These are phyloP conservation scores for Lypha dubia DNA, from an alignment of 2,888 invertebrate species.

Conservation along the genomic window DNA sequence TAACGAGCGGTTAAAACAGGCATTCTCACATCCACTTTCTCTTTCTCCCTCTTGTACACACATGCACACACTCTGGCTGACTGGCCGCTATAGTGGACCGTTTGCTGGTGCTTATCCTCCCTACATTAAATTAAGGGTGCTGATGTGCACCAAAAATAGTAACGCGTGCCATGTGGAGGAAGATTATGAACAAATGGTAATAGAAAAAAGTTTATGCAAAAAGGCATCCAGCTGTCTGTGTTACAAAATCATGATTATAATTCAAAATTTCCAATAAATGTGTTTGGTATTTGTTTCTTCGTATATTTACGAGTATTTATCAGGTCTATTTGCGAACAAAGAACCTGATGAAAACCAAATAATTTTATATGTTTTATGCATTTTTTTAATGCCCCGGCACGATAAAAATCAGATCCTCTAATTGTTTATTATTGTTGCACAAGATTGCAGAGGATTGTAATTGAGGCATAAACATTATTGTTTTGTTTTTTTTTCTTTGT, in stretches of 20 bases:
- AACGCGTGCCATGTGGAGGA: slow-evolving; percentile 64
- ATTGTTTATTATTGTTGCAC: slow-evolving; percentile 41
- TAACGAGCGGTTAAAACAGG: slow-evolving; percentile 12
- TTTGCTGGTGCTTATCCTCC: slow-evolving; percentile 50
- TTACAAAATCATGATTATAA: slow-evolving; percentile 6
- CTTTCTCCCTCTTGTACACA: not conserved
- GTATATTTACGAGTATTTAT: slow-evolving; percentile 14
- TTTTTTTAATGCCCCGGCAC: slow-evolving; percentile 29
- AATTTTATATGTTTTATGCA: slow-evolving; percentile 39
- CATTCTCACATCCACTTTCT: not conserved
- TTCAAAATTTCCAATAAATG: slow-evolving; percentile 50
- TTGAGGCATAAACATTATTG: slow-evolving; percentile 9
- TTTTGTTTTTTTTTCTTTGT: not conserved
- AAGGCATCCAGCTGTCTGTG: slow-evolving; percentile 60
- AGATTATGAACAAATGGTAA: slow-evolving; percentile 6
- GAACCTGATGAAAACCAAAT: slow-evolving; percentile 52
- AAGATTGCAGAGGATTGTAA: slow-evolving; percentile 32
- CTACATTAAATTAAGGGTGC: slow-evolving; percentile 60
- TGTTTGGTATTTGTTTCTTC: slow-evolving; percentile 55
- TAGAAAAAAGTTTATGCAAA: slow-evolving; percentile 44
- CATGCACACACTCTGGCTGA: slow-evolving; percentile 1
- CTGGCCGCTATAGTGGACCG: slow-evolving; percentile 8
- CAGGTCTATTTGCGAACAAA: slow-evolving; percentile 51
- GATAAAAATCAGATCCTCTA: slow-evolving; percentile 59
- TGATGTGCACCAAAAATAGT: slow-evolving; percentile 8